A percentile compares a stretch with the other conserved stretches of the same genome.
phyloP scores from a whole-genome alignment of 2,113 vertebrate genomes.

The Tauraco erythrolophus region DNA sequence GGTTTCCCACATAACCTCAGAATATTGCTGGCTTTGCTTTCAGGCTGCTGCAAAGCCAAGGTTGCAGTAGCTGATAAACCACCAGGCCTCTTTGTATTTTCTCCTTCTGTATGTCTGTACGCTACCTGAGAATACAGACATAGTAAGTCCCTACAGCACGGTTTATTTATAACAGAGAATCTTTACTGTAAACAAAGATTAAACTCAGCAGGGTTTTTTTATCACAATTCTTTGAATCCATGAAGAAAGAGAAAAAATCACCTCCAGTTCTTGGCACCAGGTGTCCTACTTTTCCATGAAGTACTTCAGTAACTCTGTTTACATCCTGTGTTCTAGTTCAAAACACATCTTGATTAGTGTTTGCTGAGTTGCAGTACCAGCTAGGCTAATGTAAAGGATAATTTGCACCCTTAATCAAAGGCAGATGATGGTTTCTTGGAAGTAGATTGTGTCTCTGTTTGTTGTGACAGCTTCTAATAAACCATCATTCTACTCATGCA shows the following conservation, averaged over 20 bases:
- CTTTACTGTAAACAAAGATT: background rate
- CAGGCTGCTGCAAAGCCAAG: background rate
- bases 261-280: slow-evolving; percentile 77
- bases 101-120: background rate
- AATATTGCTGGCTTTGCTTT: background rate
- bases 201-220: background rate
- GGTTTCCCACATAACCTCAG: background rate
- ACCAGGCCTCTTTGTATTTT: background rate
- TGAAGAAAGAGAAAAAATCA: background rate
- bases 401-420: slow-evolving; percentile 28
- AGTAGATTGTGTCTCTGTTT: background rate
- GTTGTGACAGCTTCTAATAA: background rate
- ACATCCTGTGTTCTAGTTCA: slow-evolving; percentile 55
- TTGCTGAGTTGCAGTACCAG: background rate
- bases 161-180: background rate
- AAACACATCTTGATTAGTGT: slow-evolving; percentile 56
- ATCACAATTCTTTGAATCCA: background rate
- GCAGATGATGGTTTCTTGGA: background rate
- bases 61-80: background rate
- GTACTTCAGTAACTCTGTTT: slow-evolving; percentile 72
- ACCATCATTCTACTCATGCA: background rate
- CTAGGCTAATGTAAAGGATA: background rate
- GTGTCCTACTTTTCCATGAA: slow-evolving; percentile 80
- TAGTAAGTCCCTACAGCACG: background rate
- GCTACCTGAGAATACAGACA: background rate